Percentiles rank a stretch among this genome's conserved stretches.
These are phyloP conservation scores for Polyploca ridens DNA, from an alignment of 2,888 invertebrate genomes.

Conservation along the genomic window DNA sequence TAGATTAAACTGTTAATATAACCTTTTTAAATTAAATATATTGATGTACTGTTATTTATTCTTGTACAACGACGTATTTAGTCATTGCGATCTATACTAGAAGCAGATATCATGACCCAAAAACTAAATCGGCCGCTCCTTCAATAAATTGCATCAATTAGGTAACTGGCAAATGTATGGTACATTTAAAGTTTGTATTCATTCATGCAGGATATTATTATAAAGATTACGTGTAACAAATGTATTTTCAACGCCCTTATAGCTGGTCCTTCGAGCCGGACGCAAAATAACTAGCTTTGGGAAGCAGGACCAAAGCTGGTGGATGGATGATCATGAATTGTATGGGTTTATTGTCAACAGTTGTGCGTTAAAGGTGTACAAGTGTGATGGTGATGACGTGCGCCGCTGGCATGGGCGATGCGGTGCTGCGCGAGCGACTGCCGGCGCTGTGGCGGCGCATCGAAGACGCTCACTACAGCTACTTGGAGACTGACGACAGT, in stretches of 20 bases:
- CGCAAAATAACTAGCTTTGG: too few species aligned
- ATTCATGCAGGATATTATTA: background rate
- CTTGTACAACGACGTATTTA: background rate
- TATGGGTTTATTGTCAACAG: slow-evolving; percentile 14
- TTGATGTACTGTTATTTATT: background rate
- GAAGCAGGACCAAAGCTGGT: too few species aligned
- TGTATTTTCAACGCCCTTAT: too few species aligned
- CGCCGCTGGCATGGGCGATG: slow-evolving; percentile 72
- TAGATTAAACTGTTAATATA: background rate
- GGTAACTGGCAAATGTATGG: background rate
- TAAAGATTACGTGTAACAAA: background rate
- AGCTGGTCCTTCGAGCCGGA: background rate
- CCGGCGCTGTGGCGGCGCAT: slow-evolving; percentile 89
- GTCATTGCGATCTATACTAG: background rate
- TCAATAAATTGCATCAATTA: background rate
- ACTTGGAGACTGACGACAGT: slow-evolving; percentile 92
- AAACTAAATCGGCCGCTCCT: background rate
- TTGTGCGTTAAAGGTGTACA: slow-evolving; percentile 22
- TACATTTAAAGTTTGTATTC: background rate
- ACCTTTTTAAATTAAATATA: too few species aligned
- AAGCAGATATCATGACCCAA: slow-evolving; percentile 3
- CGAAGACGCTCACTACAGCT: slow-evolving; percentile 90
- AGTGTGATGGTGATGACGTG: slow-evolving; percentile 75
- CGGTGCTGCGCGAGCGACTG: slow-evolving; percentile 83
- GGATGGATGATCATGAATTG: background rate